Evolutionary conservation across 2,797 vertebrate genomes (phyloP), one percentile per base, ranked within the genome.

Genomic region (Rhynchonycteris naso): DNA sequence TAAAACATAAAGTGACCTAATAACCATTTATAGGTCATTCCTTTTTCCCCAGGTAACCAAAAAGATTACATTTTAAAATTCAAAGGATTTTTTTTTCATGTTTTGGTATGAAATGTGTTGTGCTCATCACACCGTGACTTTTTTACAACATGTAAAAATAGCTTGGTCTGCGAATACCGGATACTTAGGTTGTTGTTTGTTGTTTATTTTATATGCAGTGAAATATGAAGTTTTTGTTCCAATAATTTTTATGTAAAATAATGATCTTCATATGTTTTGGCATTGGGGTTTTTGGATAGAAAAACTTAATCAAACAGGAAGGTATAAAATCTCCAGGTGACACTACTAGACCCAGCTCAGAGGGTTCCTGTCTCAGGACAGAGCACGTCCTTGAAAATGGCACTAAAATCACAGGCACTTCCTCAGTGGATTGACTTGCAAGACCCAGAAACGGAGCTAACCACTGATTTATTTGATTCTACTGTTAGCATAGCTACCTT

Each of bases 181-280:
- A 78, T 93, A 43, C 33, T 94, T 94, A 28, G 38, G 56, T 80
- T 93, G 54, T 85, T 93, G 74, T 90, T 95, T 96, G 58, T 78
- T 96, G 95, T 92, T 86, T 86, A 83, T 95, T 96, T 96, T 78
- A 75, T 89, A 63, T 96, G 80, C 83, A 89, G 1, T 86, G 75
- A 75, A 95, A 94, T 95, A 91, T 92, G 43, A 63, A 69, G 75
- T 91, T 84, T 87, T 38, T 75, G 11, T 91, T 38, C 81, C 47
- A 96, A 75, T 92, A 86, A 92, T 84, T 95, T 94, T 95, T 80
- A 90, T 92, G 80, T 84, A 85, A 95, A 91, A 84, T 88, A 84
- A 97, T 96, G 28, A 61, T 94, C 95, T 94, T 94, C 87, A 72
- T 86, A 63, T 93, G 87, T 96, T 95, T 95, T 95, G 30, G 16